Percentiles rank a stretch among this genome's conserved stretches.
These are phyloP conservation scores for Excalfactoria chinensis DNA, from an alignment of 2,113 vertebrate genomes.

Conservation along the genomic window DNA sequence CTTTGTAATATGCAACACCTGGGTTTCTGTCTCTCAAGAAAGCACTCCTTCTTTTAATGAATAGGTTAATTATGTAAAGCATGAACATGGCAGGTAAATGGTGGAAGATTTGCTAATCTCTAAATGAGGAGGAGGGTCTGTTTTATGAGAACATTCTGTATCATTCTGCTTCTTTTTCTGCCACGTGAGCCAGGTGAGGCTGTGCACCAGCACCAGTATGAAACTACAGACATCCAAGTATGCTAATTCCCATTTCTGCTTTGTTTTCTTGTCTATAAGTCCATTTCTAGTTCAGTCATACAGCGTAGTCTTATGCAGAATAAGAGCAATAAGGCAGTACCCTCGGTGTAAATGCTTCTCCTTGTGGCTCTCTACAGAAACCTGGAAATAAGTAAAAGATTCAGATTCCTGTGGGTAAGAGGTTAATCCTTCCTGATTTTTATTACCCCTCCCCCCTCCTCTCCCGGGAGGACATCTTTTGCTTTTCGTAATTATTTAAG, in stretches of 20 bases:
- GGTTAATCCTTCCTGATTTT: neutral
- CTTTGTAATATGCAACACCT: conserved; percentile 13
- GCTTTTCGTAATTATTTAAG: neutral
- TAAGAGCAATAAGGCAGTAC: neutral
- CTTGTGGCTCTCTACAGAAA: neutral
- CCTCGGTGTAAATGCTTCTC: neutral
- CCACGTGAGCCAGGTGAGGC: neutral
- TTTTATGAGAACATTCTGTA: neutral
- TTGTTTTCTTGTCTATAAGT: neutral
- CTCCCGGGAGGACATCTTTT: neutral
- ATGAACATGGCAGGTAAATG: neutral
- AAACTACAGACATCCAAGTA: neutral
- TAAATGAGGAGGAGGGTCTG: neutral
- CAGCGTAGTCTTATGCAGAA: neutral
- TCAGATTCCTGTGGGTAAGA: neutral
- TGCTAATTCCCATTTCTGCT: neutral
- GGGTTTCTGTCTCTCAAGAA: conserved; percentile 2
- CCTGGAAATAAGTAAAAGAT: neutral
- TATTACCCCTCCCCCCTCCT: neutral
- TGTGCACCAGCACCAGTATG: accelerated
- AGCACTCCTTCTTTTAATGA: conserved; percentile 7
- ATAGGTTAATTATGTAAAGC: conserved; percentile 34
- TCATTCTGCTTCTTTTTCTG: neutral
- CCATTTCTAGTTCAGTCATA: neutral
- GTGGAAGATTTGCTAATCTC: conserved; percentile 16